Evolutionary conservation across 2,113 vertebrate genomes (phyloP).

Genomic region (Pseudolaguvia tuberculata): DNA sequence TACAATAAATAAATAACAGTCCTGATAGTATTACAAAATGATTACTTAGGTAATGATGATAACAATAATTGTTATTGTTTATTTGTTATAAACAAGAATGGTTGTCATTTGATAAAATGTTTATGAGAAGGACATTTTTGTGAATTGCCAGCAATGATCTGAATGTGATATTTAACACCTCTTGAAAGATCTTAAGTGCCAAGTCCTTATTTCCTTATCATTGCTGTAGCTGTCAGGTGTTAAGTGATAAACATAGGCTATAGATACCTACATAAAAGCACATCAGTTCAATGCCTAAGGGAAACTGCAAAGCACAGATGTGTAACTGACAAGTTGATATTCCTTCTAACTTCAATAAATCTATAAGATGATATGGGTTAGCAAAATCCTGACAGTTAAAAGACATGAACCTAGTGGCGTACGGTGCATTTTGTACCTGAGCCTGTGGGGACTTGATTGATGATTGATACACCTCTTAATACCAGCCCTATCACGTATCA

Average conservation of each 20-base stretch:
- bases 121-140: neutral
- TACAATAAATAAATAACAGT: neutral
- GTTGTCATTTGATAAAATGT: neutral
- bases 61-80: neutral
- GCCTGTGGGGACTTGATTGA: too few species aligned
- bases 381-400: neutral
- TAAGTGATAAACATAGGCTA: conserved; percentile 34
- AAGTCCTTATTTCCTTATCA: conserved; percentile 24
- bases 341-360: conserved; percentile 22
- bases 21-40: neutral
- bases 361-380: conserved; percentile 8
- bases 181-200: neutral
- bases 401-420: neutral
- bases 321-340: conserved; percentile 34
- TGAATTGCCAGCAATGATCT: neutral
- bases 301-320: conserved; percentile 21
- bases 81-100: neutral
- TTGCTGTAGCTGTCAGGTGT: conserved; percentile 20
- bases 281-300: conserved; percentile 33
- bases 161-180: conserved; percentile 14
- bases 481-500: too few species aligned
- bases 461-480: too few species aligned
- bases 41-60: neutral
- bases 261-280: conserved; percentile 30
- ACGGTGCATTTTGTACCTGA: too few species aligned